phyloP scores from a whole-genome alignment of 2,888 invertebrate species.

The Podabrus alpinus region DNA sequence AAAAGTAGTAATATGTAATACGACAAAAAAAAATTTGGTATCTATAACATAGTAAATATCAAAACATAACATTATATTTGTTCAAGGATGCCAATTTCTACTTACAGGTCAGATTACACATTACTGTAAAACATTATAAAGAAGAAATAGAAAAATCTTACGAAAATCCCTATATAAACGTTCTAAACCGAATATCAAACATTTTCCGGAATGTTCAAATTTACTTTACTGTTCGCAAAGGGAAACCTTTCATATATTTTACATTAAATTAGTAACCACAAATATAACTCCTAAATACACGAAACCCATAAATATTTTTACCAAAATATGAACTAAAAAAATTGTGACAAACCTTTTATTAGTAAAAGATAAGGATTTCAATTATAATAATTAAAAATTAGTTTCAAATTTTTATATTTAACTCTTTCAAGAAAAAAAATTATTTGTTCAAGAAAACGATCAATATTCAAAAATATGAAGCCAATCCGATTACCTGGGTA shows the following conservation, averaged over 20 bases:
- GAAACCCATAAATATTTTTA: constrained; percentile 4
- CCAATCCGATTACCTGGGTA: too few relatives aligned
- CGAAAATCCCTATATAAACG: constrained; percentile 8
- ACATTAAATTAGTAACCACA: constrained; percentile 19
- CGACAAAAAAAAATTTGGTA: background rate
- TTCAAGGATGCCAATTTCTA: background rate
- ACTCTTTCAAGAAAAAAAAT: background rate
- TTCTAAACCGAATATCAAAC: constrained; percentile 21
- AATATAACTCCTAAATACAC: constrained; percentile 15
- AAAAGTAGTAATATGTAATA: background rate
- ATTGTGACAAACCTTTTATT: background rate
- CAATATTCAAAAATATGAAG: too few relatives aligned
- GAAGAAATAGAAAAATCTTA: constrained; percentile 16
- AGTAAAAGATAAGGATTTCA: background rate
- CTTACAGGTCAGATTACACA: background rate
- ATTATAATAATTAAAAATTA: background rate
- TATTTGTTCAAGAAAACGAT: too few relatives aligned
- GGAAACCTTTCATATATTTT: constrained; percentile 16
- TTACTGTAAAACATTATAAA: constrained; percentile 18
- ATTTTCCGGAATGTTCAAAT: constrained; percentile 16
- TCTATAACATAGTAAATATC: background rate
- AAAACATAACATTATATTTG: background rate
- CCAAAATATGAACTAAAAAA: background rate
- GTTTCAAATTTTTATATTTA: background rate
- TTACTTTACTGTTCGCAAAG: constrained; percentile 18